A percentile compares a stretch with the other conserved stretches of the same genome.
These are phyloP conservation scores for Erpornis zantholeuca DNA, from an alignment of 2,113 vertebrate genomes.

Conservation along the genomic window DNA sequence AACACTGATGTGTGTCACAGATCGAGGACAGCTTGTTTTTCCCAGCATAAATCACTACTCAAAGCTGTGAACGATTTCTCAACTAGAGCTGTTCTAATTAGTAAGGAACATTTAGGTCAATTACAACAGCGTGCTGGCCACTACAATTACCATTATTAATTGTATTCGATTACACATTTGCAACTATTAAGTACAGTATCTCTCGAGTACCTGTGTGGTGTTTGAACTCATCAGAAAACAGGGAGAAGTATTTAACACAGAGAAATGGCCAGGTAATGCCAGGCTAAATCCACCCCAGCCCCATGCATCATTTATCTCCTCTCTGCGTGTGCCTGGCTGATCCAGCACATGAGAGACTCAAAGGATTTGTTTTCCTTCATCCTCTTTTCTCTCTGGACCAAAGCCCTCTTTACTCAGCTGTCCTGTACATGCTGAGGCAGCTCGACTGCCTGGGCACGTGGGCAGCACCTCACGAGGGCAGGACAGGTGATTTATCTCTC, in stretches of 20 bases:
- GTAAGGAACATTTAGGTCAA: slow-evolving; percentile 24
- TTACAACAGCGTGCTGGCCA: background rate
- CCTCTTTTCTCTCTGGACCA: background rate
- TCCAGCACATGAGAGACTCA: background rate
- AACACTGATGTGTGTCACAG: background rate
- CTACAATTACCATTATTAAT: slow-evolving; percentile 38
- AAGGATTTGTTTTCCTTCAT: background rate
- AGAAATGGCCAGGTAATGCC: background rate
- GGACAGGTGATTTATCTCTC: background rate
- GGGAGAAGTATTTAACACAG: background rate
- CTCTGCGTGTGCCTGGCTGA: background rate
- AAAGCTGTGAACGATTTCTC: background rate
- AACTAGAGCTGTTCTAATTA: slow-evolving; percentile 26
- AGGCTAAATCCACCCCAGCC: background rate
- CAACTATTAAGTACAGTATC: background rate
- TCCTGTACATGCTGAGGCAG: background rate
- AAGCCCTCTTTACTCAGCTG: background rate
- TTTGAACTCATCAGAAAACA: background rate
- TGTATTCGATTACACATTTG: slow-evolving; percentile 15
- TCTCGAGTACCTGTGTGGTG: background rate
- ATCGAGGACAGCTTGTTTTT: background rate
- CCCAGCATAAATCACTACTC: background rate
- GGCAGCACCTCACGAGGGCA: background rate
- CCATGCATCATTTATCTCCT: background rate
- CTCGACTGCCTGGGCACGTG: background rate